phyloP scores from a whole-genome alignment of 2,797 vertebrate species.

The Holocentrus rufus region DNA sequence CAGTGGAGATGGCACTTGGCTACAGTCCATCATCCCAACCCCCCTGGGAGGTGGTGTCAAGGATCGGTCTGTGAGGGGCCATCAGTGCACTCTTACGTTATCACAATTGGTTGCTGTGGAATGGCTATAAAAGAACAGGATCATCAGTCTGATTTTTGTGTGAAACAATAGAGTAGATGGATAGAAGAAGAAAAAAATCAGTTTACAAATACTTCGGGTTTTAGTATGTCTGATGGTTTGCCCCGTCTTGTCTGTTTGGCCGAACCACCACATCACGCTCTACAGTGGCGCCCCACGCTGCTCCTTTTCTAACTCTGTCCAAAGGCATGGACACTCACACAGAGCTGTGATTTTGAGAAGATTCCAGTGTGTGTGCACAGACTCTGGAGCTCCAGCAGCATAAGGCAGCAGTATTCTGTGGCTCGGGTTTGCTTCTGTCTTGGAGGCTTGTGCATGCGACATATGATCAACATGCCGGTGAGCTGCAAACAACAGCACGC shows the following conservation, averaged over 20 bases:
- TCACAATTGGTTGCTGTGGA: background rate
- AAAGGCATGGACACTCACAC: conserved; percentile 14
- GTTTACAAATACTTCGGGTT: background rate
- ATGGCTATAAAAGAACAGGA: background rate
- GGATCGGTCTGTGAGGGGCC: background rate
- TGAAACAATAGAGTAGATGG: background rate
- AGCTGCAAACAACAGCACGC: conserved; percentile 43
- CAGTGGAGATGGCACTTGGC: conserved; percentile 7
- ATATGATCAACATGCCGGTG: conserved; percentile 36
- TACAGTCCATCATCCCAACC: background rate
- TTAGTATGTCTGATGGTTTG: conserved; percentile 1
- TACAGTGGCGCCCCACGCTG: background rate
- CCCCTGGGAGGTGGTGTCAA: background rate
- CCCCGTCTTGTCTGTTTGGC: background rate
- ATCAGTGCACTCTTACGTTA: background rate
- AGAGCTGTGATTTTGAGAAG: conserved; percentile 23
- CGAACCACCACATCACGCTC: background rate
- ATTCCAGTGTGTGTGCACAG: background rate
- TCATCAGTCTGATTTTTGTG: background rate
- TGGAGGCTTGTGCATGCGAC: conserved; percentile 39
- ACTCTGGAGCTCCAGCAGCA: background rate
- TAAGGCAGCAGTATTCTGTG: conserved; percentile 45
- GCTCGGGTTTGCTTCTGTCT: conserved; percentile 53
- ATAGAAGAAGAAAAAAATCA: background rate
- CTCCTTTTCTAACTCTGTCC: conserved; percentile 1